Base-by-base conservation (phyloP, 2,797 vertebrate species). In the Hybognathus amarus region DNA sequence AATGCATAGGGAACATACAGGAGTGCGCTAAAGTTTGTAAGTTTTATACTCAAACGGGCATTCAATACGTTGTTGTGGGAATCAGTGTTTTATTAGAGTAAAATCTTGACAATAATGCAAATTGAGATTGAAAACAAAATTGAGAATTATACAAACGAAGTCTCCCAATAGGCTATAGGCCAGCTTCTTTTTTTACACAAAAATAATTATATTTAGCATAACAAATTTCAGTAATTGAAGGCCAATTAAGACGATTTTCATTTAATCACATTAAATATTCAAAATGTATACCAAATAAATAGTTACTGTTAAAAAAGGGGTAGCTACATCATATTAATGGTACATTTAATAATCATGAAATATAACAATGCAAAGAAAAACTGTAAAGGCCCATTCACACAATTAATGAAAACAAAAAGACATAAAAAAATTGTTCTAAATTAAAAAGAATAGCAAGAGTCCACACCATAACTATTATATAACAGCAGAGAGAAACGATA, bases 1-100 rank as follows among this genome's bases (percentile, higher is more conserved):
- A 87, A 91, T 92, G 85, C 82, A 87, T 71, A 42, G 22, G 63
- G 56, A 69, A 85, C 71, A 85, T 82, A 85, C 86, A 89, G 88
- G 85, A 87, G 88, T 80, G 82, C 87, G 81, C 90, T 81, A 20
- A 20, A 82, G 59, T 38, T 45, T n/a, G 4, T 3, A 76, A 64
- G 22, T 64, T 47, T 52, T 18, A 69, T 15, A 59, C 22, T 42
- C 15, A 45, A 1, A 77, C 6, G 22, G 5, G 0, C 12, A 77
- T 77, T 2, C n/a, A 45, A 27, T 77, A 6, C 24, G 6, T 45
- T 18, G 54, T 61, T 59, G 27, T 11, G 4, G 12, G 36, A 1
- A 54, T 56, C 6, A 38, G 12, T 9, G 7, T 42, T 67, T 71
- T 47, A 30, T 3, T 20, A 71, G 12, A 30, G 17, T 45, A 47